phyloP scores from a whole-genome alignment of 2,797 vertebrate genomes.

The Melanotaenia boesemani region DNA sequence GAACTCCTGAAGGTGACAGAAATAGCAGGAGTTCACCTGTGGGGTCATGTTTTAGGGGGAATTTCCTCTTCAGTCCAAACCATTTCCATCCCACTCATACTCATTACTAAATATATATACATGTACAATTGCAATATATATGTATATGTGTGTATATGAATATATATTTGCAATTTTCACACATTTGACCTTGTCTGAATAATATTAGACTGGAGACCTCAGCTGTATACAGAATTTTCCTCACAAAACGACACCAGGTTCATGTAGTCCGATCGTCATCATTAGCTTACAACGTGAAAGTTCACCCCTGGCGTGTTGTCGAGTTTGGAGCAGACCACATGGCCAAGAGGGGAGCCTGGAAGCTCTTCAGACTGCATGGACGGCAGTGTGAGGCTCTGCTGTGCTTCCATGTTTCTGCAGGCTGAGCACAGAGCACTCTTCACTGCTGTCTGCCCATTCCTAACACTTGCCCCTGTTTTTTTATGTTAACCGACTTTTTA shows the following conservation, averaged over 20 bases:
- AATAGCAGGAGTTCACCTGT: conserved; percentile 51
- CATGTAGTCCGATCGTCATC: conserved; percentile 47
- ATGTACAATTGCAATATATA: conserved; percentile 66
- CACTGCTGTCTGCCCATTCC: conserved; percentile 78
- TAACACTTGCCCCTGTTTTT: conserved; percentile 84
- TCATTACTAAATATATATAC: conserved; percentile 50
- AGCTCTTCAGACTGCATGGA: conserved; percentile 67
- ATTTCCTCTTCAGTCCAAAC: conserved; percentile 57
- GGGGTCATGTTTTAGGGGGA: conserved; percentile 51
- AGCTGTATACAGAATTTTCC: conserved; percentile 70
- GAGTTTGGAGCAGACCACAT: conserved; percentile 61
- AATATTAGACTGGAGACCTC: conserved; percentile 77
- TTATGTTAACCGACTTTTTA: conserved; percentile 84
- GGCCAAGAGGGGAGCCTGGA: conserved; percentile 64
- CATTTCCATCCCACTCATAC: conserved; percentile 64
- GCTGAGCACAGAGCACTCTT: conserved; percentile 61
- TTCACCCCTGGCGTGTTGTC: conserved; percentile 62
- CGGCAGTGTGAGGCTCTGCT: conserved; percentile 65
- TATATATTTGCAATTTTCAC: conserved; percentile 69
- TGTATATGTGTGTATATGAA: conserved; percentile 53
- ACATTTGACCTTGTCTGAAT: conserved; percentile 56
- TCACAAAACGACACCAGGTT: conserved; percentile 53
- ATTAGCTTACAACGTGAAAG: conserved; percentile 55
- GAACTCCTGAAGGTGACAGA: conserved; percentile 54
- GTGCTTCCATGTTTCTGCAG: conserved; percentile 66